phyloP scores from a whole-genome alignment of 2,113 vertebrate genomes.

The Delphinapterus leucas region DNA sequence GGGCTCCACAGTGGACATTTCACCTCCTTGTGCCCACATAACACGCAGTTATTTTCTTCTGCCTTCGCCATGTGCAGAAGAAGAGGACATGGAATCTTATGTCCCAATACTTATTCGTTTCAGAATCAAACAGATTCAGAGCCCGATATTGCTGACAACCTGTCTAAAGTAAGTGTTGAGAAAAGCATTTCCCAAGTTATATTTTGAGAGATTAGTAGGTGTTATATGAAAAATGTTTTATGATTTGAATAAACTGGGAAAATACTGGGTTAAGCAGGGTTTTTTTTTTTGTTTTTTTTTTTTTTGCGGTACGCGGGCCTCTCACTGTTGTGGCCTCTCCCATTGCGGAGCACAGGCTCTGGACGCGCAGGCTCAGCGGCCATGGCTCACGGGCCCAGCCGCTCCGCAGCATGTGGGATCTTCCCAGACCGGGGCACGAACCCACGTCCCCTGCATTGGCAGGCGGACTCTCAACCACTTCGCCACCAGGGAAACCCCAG shows the following conservation, averaged over 20 bases:
- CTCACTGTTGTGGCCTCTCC: too few species aligned
- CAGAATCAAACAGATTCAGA: background rate
- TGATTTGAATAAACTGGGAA: background rate
- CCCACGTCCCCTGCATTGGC: too few species aligned
- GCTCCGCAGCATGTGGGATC: too few species aligned
- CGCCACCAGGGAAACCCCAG: too few species aligned
- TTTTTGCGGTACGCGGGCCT: too few species aligned
- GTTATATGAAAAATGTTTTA: background rate
- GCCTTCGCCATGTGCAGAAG: background rate
- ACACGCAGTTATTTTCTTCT: background rate
- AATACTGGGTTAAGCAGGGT: background rate
- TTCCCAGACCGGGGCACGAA: too few species aligned
- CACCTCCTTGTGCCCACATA: background rate
- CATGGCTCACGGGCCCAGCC: too few species aligned
- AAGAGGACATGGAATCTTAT: background rate
- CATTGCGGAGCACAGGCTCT: too few species aligned
- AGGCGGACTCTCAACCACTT: too few species aligned
- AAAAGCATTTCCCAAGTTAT: background rate
- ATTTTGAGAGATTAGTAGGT: background rate
- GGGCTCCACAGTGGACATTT: background rate
- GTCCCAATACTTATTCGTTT: background rate
- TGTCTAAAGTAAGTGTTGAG: background rate
- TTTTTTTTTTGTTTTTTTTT: too few species aligned
- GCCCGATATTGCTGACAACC: background rate
- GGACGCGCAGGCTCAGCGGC: too few species aligned